Evolutionary conservation across 92 coral and sea anemone genomes (phyloP), one percentile per base, ranked within the genome.

Genomic region (Palythoa heliodiscus): DNA sequence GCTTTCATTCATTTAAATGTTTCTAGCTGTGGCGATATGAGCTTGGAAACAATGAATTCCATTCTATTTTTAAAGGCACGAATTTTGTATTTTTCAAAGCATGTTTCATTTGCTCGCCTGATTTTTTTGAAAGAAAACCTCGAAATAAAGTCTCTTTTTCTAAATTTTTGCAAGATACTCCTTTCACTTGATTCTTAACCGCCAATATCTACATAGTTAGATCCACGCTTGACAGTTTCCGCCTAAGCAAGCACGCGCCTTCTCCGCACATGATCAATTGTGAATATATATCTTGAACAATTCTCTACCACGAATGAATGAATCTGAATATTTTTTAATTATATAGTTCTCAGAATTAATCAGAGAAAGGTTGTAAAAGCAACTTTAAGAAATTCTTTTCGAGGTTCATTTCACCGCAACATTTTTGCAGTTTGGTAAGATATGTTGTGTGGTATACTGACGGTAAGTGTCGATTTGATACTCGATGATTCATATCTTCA

Each of bases 221-320:
- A 12, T 15, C 61, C 14, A 76, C 29, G 81, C 81, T 50, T 76
- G 40, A 13, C 67, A 11, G 25, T 76, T 76, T 76, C 81, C 81
- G 81, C 68, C 67, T 69, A 25, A 24, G 73, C 81, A 52, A 53
- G 66, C 47, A 9, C 53, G 48, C 81, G n/a, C 25, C 23, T 37
- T 35, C 40, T 72, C 11, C 25, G 12, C 22, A 29, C 39, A 29
- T 11, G 14, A 69, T 10, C 47, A 72, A 38, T 63, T 63, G 25
- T 43, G 50, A 43, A 43, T 43, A 43, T 43, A 43, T 43, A 22
- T 23, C 37, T 39, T 80, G 2, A 53, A 40, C 2, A n/a, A n/a
- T 8, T 63, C 52, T 11, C 57, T 48, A 61, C 19, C 61, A 64
- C 55, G 38, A 63, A 78, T 63, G 17, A 60, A 43, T n/a, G 61